These are phyloP conservation scores for Phyllotreta striolata DNA, from an alignment of 2,888 invertebrate genomes.

Conservation along the genomic window DNA sequence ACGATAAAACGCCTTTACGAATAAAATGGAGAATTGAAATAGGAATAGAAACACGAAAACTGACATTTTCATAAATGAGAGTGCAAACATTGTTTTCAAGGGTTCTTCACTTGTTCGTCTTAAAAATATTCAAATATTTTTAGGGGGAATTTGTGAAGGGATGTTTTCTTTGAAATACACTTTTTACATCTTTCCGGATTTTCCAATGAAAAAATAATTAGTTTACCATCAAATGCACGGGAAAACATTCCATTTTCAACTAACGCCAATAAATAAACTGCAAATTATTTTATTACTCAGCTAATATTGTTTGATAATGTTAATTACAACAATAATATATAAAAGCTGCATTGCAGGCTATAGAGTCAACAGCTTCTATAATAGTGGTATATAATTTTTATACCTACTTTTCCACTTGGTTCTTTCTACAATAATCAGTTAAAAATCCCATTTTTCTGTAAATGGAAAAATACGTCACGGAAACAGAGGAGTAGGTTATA, in stretches of 20 bases:
- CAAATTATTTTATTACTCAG: too few relatives aligned
- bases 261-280: too few relatives aligned
- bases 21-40: slow-evolving; percentile 12
- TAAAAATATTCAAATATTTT: slow-evolving; percentile 13
- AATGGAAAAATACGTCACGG: neutral
- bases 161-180: slow-evolving; percentile 2
- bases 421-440: slow-evolving; percentile 1
- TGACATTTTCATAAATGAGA: slow-evolving; percentile 17
- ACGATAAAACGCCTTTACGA: slow-evolving; percentile 12
- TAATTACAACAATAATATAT: too few relatives aligned
- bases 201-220: too few relatives aligned
- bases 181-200: neutral
- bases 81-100: slow-evolving; percentile 12
- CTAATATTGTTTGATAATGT: too few relatives aligned
- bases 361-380: too few relatives aligned
- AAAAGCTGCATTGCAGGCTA: too few relatives aligned
- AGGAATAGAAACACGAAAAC: slow-evolving; percentile 11
- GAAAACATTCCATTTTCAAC: too few relatives aligned
- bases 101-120: slow-evolving; percentile 8
- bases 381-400: too few relatives aligned
- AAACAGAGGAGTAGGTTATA: neutral
- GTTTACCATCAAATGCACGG: too few relatives aligned
- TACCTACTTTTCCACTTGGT: neutral
- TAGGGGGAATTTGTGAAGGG: neutral
- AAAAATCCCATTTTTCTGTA: neutral